Evolutionary conservation across 2,113 vertebrate genomes (phyloP).

Genomic region (Nyctereutes procyonoides): DNA sequence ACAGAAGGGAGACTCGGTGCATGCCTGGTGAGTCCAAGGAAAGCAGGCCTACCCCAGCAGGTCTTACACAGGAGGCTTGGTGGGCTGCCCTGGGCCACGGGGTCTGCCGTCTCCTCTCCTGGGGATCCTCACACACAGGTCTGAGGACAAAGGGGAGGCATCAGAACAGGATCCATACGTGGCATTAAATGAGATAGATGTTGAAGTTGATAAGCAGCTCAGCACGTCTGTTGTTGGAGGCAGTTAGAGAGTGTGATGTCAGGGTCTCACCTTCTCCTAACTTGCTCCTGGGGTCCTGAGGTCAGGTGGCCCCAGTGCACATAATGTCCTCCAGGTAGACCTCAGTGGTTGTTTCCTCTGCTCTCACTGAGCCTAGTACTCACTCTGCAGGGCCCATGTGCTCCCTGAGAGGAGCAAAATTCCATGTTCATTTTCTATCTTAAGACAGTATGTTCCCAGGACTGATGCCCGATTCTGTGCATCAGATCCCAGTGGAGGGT

Average conservation of each 20-base stretch:
- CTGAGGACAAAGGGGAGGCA: background rate
- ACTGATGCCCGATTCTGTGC: background rate
- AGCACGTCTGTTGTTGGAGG: background rate
- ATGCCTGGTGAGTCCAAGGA: background rate
- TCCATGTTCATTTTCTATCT: background rate
- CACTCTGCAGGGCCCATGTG: background rate
- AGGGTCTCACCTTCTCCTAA: background rate
- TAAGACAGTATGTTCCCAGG: background rate
- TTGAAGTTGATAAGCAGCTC: background rate
- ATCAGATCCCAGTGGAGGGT: background rate
- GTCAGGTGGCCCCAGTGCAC: background rate
- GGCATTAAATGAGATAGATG: background rate
- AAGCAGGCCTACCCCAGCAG: background rate
- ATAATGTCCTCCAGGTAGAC: accelerated
- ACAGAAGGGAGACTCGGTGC: background rate
- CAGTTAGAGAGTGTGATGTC: background rate
- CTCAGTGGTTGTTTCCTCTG: background rate
- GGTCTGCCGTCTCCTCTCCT: background rate
- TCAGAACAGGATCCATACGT: background rate
- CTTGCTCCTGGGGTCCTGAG: background rate
- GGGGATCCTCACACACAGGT: background rate
- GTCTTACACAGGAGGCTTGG: background rate
- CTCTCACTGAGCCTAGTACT: background rate
- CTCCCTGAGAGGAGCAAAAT: background rate
- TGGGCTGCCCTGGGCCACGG: background rate